phyloP scores from a whole-genome alignment of 2,113 vertebrate genomes.

The Oreochromis niloticus region DNA sequence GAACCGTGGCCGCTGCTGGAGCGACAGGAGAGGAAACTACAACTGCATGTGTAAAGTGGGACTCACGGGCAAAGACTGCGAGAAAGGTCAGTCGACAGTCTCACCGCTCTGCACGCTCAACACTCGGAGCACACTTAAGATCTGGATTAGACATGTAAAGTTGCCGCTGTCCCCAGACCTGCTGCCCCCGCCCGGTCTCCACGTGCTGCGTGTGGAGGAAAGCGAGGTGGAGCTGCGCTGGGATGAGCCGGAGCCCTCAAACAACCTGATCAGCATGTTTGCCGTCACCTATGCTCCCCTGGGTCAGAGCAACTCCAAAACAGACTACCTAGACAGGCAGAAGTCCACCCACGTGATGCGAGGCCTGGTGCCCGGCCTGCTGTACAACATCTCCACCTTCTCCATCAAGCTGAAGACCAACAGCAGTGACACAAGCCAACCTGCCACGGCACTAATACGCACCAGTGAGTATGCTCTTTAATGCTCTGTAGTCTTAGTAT shows the following conservation, averaged over 20 bases:
- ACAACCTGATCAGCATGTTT: slow-evolving; percentile 85
- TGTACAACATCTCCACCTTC: slow-evolving; percentile 96
- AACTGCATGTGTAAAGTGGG: slow-evolving; percentile 91
- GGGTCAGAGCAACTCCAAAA: slow-evolving; percentile 80
- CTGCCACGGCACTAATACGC: slow-evolving; percentile 80
- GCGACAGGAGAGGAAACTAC: slow-evolving; percentile 82
- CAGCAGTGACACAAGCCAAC: slow-evolving; percentile 92
- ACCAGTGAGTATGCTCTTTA: slow-evolving; percentile 79
- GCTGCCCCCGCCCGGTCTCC: slow-evolving; percentile 88
- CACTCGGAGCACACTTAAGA: not conserved
- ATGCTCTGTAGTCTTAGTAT: not conserved
- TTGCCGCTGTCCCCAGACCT: slow-evolving; percentile 78
- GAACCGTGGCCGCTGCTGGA: slow-evolving; percentile 85
- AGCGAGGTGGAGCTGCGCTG: slow-evolving; percentile 90
- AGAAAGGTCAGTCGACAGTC: slow-evolving; percentile 69
- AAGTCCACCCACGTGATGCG: slow-evolving; percentile 83
- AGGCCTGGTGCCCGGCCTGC: slow-evolving; percentile 82
- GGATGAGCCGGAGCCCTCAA: slow-evolving; percentile 78
- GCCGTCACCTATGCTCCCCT: slow-evolving; percentile 85
- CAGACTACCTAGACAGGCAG: slow-evolving; percentile 86
- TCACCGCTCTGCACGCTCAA: not conserved
- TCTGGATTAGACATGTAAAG: slow-evolving; percentile 27
- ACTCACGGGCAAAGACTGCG: slow-evolving; percentile 91
- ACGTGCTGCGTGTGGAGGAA: slow-evolving; percentile 89
- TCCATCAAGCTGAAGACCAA: slow-evolving; percentile 89